Evolutionary conservation across 2,888 invertebrate species (phyloP), one percentile per base, ranked within the genome.

Genomic region (Scaptomyza tumidula): DNA sequence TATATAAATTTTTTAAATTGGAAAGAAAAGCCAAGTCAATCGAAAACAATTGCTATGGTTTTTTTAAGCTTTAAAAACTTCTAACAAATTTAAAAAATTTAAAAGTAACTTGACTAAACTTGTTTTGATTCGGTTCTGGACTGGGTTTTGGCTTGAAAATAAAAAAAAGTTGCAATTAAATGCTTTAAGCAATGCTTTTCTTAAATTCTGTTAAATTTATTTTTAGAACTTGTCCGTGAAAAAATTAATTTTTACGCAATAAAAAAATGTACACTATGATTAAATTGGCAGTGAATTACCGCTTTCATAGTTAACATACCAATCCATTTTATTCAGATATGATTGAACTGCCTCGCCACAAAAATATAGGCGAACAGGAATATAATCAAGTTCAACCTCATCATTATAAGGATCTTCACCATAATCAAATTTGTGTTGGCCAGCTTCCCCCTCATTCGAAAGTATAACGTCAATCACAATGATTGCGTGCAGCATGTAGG

Each of bases 381-480:
- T 33, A 35, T 61, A 84, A 3, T 72, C 55, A 3, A 3, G 4
- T 4, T 24, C 2, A 24, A 4, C 24, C 24, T 49, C 57, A 13
- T 3, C 14, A 1, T 27, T 0, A 0, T 57, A 48, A n/a, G n/a
- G n/a, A 4, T 57, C 57, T 0, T 13, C 27, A 1, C 27, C 6
- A 1, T 43, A 24, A 3, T 61, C 27, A 3, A 33, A 7, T 0
- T 2, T 24, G 1, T 0, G 1, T 24, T 24, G 24, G 24, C 3
- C 11, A 16, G 64, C 27, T 6, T 33, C 24, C 14, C 56, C 41
- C 3, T 67, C 64, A 39, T 61, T 56, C 7, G 82, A 75, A 2
- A 82, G 64, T 13, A 82, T 11, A 6, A 82, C 71, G 53, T 85
- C 82, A 13, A 72, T 10, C 0, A 49, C 39, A 11, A 82, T 69